These are phyloP conservation scores for Ceratitis capitata DNA, from an alignment of 1,140 invertebrate species.

Conservation along the genomic window DNA sequence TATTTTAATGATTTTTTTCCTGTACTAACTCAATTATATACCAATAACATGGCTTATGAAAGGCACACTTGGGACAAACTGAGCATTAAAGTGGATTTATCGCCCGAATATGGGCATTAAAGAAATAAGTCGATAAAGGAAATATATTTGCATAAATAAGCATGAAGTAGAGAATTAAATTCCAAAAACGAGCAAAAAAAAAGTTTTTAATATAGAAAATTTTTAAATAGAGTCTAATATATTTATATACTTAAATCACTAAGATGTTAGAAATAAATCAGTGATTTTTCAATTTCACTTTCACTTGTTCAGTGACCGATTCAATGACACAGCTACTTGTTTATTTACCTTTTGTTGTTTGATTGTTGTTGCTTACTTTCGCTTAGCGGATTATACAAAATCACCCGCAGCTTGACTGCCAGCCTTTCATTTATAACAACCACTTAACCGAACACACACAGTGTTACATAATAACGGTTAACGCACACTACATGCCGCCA, in stretches of 20 bases:
- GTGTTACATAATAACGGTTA: neutral
- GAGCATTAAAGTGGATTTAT: constrained; percentile 3
- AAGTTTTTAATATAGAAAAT: too few species aligned
- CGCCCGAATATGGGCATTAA: neutral
- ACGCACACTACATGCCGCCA: neutral
- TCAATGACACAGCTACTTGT: constrained; percentile 5
- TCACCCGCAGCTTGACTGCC: neutral
- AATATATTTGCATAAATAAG: constrained; percentile 20
- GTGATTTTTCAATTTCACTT: neutral
- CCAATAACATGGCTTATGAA: neutral
- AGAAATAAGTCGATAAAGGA: neutral
- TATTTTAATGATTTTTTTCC: too few species aligned
- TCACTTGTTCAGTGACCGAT: neutral
- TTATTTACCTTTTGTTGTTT: too few species aligned
- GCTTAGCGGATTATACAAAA: neutral
- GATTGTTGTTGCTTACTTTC: neutral
- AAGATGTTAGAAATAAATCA: neutral
- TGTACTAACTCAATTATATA: neutral
- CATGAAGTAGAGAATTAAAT: neutral
- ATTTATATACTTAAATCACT: neutral
- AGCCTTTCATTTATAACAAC: neutral
- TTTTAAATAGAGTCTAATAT: too few species aligned
- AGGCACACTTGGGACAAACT: neutral
- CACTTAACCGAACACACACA: neutral
- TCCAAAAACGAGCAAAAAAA: neutral